Conservation (phyloP, 2,113 vertebrate species). For the Paralichthys olivaceus region DNA sequence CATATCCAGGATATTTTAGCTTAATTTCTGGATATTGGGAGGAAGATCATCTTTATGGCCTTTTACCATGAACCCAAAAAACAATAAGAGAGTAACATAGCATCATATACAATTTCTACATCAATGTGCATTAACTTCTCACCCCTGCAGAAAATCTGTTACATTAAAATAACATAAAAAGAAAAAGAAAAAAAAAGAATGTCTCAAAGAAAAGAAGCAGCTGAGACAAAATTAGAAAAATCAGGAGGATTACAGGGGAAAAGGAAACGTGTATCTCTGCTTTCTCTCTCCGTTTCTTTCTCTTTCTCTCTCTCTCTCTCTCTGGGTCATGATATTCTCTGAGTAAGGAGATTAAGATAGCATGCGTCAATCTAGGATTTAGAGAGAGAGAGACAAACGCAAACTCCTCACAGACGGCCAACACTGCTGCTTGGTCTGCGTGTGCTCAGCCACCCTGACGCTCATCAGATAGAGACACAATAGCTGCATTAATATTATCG, state of each 20-base stretch:
- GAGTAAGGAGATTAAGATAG: slow-evolving; percentile 90
- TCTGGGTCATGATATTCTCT: slow-evolving; percentile 81
- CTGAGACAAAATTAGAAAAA: slow-evolving; percentile 21
- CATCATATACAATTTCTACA: no score
- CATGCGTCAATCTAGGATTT: slow-evolving; percentile 91
- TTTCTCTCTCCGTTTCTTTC: not conserved
- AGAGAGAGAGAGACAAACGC: slow-evolving; percentile 72
- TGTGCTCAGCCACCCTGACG: slow-evolving; percentile 28
- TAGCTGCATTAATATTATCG: slow-evolving; percentile 52
- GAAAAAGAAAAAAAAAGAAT: no score
- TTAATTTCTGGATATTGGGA: no score
- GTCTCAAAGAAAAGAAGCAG: slow-evolving; percentile 2
- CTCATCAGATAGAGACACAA: slow-evolving; percentile 43
- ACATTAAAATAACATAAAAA: no score
- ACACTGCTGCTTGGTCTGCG: slow-evolving; percentile 34
- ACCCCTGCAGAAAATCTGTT: no score
- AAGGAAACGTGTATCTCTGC: slow-evolving; percentile 16
- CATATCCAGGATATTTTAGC: no score
- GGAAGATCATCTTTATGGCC: no score
- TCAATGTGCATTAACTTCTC: no score
- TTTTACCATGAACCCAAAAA: no score
- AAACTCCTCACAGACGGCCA: slow-evolving; percentile 76
- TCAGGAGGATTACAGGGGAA: not conserved
- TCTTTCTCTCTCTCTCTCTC: slow-evolving; percentile 37
- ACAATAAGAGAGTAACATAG: no score